Percentiles rank a stretch among this genome's conserved stretches.
These are phyloP conservation scores for Labrus mixtus DNA, from an alignment of 2,113 vertebrate species.

Conservation along the genomic window DNA sequence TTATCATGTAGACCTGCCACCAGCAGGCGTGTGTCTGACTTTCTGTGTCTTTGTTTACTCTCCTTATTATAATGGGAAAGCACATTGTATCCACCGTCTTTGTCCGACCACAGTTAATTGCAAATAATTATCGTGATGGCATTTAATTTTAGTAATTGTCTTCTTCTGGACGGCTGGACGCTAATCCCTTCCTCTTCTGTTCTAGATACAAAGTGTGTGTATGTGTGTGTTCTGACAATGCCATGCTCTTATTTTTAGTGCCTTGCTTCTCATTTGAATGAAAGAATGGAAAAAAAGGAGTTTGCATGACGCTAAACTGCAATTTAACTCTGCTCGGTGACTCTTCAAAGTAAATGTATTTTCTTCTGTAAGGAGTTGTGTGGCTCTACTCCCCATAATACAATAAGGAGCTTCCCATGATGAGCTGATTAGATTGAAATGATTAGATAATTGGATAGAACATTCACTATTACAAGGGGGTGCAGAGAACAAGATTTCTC, in stretches of 20 bases:
- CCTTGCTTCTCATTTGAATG: conserved; percentile 48
- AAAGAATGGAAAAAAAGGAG: conserved; percentile 23
- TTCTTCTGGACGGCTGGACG: conserved; percentile 69
- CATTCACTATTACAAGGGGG: conserved; percentile 62
- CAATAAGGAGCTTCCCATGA: conserved; percentile 64
- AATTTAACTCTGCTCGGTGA: conserved; percentile 40
- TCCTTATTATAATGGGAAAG: conserved; percentile 62
- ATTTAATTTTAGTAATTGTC: conserved; percentile 81
- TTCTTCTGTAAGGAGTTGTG: conserved; percentile 6
- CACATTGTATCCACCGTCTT: conserved; percentile 69
- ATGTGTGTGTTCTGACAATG: conserved; percentile 7
- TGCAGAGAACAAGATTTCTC: conserved; percentile 57
- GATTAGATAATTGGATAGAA: conserved; percentile 79
- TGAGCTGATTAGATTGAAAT: conserved; percentile 75
- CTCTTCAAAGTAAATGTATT: conserved; percentile 42
- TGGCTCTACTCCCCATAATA: conserved; percentile 53
- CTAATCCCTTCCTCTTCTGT: conserved; percentile 72
- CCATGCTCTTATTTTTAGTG: conserved; percentile 17
- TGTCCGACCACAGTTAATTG: conserved; percentile 73
- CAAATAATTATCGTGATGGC: conserved; percentile 80
- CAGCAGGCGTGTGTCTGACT: conserved; percentile 40
- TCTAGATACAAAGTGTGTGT: conserved; percentile 53
- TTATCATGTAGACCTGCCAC: conserved; percentile 60
- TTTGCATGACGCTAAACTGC: conserved; percentile 38
- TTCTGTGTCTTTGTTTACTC: conserved; percentile 69